A percentile compares a stretch with the other conserved stretches of the same genome.
phyloP scores from a whole-genome alignment of 2,797 vertebrate genomes.

The Crypturellus tataupa region DNA sequence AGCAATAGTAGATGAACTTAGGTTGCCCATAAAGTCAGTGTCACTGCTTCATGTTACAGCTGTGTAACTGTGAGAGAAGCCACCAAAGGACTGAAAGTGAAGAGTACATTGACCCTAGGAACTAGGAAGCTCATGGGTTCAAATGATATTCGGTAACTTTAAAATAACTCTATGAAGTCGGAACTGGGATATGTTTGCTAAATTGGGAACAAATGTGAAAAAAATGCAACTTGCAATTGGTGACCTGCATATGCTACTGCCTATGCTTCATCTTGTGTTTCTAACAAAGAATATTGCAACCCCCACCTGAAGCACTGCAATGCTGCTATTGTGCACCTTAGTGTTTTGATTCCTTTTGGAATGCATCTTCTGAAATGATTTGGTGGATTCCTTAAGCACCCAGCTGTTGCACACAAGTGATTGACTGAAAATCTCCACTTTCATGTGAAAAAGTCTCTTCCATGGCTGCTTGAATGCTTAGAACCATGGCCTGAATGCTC shows the following conservation, averaged over 20 bases:
- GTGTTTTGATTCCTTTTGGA: neutral
- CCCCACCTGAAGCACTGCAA: neutral
- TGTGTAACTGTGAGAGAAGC: neutral
- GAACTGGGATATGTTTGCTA: slow-evolving; percentile 27
- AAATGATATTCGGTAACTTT: neutral
- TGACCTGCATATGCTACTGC: neutral
- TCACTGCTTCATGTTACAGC: slow-evolving; percentile 17
- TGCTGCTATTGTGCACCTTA: neutral
- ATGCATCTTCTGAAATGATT: neutral
- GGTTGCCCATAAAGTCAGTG: slow-evolving; percentile 29
- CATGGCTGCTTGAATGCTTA: slow-evolving; percentile 22
- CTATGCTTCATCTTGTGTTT: neutral
- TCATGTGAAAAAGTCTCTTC: slow-evolving; percentile 26
- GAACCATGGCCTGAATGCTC: neutral
- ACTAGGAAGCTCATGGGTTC: neutral
- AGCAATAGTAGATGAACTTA: slow-evolving; percentile 23
- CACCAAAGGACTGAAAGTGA: slow-evolving; percentile 22
- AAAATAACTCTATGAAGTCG: neutral
- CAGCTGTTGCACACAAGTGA: neutral
- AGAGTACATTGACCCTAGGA: neutral
- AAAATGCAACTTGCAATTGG: neutral
- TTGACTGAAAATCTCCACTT: slow-evolving; percentile 13
- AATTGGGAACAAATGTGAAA: neutral
- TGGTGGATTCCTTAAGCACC: neutral
- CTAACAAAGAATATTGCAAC: neutral